A percentile compares a stretch with the other conserved stretches of the same genome.
These are phyloP conservation scores for Hyperoplus immaculatus DNA, from an alignment of 2,797 vertebrate species.

Conservation along the genomic window DNA sequence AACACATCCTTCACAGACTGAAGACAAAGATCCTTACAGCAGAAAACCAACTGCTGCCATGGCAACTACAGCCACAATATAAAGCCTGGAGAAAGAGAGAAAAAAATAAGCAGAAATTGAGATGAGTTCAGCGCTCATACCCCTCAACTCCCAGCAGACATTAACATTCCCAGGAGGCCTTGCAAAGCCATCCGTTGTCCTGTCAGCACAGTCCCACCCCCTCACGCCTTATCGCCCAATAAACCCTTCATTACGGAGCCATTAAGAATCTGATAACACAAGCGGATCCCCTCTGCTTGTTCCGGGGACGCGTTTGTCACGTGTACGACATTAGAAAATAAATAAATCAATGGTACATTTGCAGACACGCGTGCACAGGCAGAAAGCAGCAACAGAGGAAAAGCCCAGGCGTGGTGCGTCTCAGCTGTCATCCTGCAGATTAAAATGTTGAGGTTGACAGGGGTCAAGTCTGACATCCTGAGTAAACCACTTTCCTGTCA, in stretches of 20 bases:
- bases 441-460: constrained; percentile 84
- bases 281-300: constrained; percentile 66
- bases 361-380: constrained; percentile 32
- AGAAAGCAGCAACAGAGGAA: constrained; percentile 37
- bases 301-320: constrained; percentile 40
- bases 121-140: constrained; percentile 68
- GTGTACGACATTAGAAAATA: constrained; percentile 14
- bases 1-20: constrained; percentile 59
- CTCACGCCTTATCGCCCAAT: constrained; percentile 69
- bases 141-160: constrained; percentile 74
- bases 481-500: constrained; percentile 67
- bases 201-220: constrained; percentile 63
- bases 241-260: constrained; percentile 84
- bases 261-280: constrained; percentile 86
- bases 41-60: constrained; percentile 78
- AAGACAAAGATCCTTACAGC: constrained; percentile 36
- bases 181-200: constrained; percentile 72
- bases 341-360: constrained; percentile 59
- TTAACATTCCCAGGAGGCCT: constrained; percentile 72
- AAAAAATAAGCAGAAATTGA: constrained; percentile 69
- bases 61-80: constrained; percentile 78
- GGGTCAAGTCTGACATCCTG: constrained; percentile 75
- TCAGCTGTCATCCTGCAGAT: constrained; percentile 85
- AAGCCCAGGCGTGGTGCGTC: constrained; percentile 61
- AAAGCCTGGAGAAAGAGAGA: constrained; percentile 41